Evolutionary conservation across 1,140 invertebrate species (phyloP), one percentile per base, ranked within the genome.

Genomic region (Colletes latitarsis): DNA sequence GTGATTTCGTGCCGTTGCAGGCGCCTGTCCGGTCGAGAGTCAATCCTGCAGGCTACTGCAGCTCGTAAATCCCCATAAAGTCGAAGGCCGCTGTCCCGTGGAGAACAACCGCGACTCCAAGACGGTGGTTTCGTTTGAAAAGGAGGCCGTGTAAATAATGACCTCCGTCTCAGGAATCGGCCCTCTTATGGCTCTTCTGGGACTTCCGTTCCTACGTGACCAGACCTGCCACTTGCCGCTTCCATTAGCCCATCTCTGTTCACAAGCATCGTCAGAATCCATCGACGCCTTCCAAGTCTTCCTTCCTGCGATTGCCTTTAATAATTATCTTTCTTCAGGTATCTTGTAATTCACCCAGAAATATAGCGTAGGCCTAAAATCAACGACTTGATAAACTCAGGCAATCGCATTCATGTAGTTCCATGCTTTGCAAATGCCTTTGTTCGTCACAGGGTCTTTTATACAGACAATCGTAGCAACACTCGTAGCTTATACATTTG

Each of bases 131-230:
- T 53, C 78, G 49, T 73, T 84, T 83, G 71, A 84, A 86, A 76
- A 83, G 71, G 66, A 86, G 85, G 71, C 76, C 66, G 84, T 87
- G 85, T 84, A 87, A 87, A 87, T 87, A 87, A 87, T 82, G 78
- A 60, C 17, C 21, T 30, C 30, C 53, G 64, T 39, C 8, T 3
- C 30, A 39, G 17, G 49, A 77, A 82, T 85, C 74, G 43, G 53
- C 69, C 53, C 64, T 81, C 77, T 86, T 83, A 84, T 69, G 82
- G 80, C 66, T 21, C 84, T 77, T 64, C 58, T 66, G 84, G 75
- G 82, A 84, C 77, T 12, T 68, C 49, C 8, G n/a, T 76, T 71
- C 72, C 71, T 52, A 52, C 30, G 66, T 73, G 82, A 77, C 68
- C 82, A 63, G 46, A 67, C 52, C n/a, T 39, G 52, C 52, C 69